phyloP scores from a whole-genome alignment of 2,797 vertebrate genomes.

The Limosa lapponica region DNA sequence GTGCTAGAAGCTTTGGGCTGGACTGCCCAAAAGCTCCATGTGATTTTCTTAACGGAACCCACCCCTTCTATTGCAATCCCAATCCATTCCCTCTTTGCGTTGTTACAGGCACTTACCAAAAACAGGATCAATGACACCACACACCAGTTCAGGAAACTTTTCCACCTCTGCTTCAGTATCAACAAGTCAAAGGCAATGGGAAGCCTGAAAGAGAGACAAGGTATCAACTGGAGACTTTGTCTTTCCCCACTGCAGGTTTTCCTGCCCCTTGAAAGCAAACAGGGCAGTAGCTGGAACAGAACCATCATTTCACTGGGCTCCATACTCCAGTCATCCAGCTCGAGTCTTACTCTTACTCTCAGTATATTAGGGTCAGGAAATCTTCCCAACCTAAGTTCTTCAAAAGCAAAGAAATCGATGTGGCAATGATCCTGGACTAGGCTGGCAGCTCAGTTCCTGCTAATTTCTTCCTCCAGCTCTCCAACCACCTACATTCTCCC shows the following conservation, averaged over 20 bases:
- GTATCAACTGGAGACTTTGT: background rate
- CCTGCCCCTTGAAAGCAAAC: background rate
- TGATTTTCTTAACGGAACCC: background rate
- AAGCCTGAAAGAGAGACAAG: conserved; percentile 76
- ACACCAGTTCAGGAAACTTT: conserved; percentile 89
- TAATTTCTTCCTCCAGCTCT: background rate
- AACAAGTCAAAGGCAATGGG: conserved; percentile 95
- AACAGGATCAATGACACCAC: conserved; percentile 86
- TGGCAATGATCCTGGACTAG: background rate
- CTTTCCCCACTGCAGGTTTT: background rate
- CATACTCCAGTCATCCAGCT: background rate
- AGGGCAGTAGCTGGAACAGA: background rate
- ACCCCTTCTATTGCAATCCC: background rate
- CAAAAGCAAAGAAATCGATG: background rate
- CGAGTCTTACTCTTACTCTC: background rate
- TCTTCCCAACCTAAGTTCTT: background rate
- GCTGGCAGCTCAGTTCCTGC: background rate
- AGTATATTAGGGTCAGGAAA: background rate
- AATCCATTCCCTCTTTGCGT: background rate
- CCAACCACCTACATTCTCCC: background rate
- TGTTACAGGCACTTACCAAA: conserved; percentile 82
- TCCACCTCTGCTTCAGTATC: conserved; percentile 89
- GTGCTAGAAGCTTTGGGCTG: background rate
- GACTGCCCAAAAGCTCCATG: background rate
- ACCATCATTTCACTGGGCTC: background rate